These are phyloP conservation scores for Crypturellus undulatus DNA, from an alignment of 2,113 vertebrate species.

Conservation along the genomic window DNA sequence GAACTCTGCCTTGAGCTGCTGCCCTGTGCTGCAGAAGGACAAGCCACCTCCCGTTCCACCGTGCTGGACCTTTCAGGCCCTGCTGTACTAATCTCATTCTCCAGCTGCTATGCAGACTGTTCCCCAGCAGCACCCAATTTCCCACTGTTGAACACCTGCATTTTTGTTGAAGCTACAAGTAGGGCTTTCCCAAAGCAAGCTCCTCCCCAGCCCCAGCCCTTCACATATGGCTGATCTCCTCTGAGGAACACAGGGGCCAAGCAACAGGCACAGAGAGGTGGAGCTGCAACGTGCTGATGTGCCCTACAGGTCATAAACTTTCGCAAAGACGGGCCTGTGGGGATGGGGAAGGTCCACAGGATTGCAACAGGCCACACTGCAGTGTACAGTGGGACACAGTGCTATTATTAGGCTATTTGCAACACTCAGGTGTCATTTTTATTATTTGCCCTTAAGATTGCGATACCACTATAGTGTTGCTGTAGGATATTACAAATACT, in stretches of 20 bases:
- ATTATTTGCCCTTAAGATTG: background rate
- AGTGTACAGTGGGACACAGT: background rate
- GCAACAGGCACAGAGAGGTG: background rate
- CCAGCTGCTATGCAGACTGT: background rate
- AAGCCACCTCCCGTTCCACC: background rate
- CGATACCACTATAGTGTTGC: background rate
- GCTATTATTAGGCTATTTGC: accelerated
- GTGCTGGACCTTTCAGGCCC: background rate
- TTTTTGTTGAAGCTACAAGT: background rate
- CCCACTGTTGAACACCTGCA: background rate
- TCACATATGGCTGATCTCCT: background rate
- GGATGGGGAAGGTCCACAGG: background rate
- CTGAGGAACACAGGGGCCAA: background rate
- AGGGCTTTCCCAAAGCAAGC: background rate
- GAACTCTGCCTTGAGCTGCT: background rate
- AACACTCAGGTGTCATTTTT: background rate
- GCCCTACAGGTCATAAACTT: background rate
- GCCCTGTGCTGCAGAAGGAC: background rate
- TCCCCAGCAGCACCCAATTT: background rate
- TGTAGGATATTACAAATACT: background rate
- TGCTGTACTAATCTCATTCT: background rate
- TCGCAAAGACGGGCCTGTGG: background rate
- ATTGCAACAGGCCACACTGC: background rate
- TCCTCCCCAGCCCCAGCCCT: background rate
- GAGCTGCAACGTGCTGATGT: background rate